Evolutionary conservation across 2,888 invertebrate species (phyloP).

Genomic region (Caenorhabditis zanzibari): DNA sequence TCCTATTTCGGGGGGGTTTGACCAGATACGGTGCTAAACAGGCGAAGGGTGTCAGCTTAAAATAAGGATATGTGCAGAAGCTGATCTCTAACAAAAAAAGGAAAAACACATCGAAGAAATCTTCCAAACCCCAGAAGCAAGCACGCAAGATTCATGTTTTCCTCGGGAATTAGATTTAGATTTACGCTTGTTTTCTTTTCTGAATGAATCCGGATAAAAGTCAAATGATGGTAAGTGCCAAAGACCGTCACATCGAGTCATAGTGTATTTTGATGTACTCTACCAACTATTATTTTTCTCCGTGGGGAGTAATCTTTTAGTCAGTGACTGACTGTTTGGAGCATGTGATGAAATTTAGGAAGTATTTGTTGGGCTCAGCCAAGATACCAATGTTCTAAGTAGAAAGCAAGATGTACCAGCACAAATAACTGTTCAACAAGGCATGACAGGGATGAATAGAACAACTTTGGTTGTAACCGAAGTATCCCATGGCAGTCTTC

Average conservation of each 20-base stretch:
- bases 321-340: neutral
- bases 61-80: conserved; percentile 2
- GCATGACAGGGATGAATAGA: too few species aligned
- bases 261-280: conserved; percentile 39
- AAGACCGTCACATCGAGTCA: neutral
- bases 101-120: conserved; percentile 1
- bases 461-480: too few species aligned
- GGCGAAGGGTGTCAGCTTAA: neutral
- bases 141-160: conserved; percentile 20
- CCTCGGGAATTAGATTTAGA: conserved; percentile 15
- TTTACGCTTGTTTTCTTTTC: conserved; percentile 26
- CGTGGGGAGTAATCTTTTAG: neutral
- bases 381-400: conserved; percentile 14
- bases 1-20: conserved; percentile 8
- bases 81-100: conserved; percentile 10
- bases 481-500: too few species aligned
- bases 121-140: conserved; percentile 3
- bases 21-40: neutral
- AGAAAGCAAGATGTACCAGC: neutral
- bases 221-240: conserved; percentile 22
- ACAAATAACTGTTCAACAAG: neutral
- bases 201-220: conserved; percentile 26
- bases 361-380: neutral
- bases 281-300: neutral
- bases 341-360: conserved; percentile 24